These are phyloP conservation scores for Apotomis betuletana DNA, from an alignment of 2,888 invertebrate genomes.

Conservation along the genomic window DNA sequence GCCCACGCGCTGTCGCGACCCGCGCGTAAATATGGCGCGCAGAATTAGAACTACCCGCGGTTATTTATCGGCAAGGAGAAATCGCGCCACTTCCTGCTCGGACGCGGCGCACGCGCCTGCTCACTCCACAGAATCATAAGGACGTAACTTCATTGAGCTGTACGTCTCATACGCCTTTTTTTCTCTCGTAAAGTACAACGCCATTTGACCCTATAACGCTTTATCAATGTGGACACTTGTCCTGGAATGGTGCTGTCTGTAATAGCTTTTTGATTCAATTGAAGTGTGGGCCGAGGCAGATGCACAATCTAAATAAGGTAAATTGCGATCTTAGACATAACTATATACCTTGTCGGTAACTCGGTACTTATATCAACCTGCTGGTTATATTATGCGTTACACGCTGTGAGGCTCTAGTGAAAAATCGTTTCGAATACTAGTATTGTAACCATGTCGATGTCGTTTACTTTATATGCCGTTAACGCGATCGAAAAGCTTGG, in stretches of 20 bases:
- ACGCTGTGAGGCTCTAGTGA: too few species aligned
- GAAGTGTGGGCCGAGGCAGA: conserved; percentile 14
- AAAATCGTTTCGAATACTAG: too few species aligned
- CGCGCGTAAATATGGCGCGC: conserved; percentile 74
- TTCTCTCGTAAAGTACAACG: neutral
- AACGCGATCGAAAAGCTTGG: too few species aligned
- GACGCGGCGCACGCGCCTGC: conserved; percentile 56
- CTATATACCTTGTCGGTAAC: neutral
- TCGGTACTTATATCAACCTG: too few species aligned
- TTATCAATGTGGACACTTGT: conserved; percentile 54
- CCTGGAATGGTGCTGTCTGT: conserved; percentile 20
- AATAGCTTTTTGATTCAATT: conserved; percentile 33
- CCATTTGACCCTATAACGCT: conserved; percentile 65
- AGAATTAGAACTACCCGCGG: conserved; percentile 78
- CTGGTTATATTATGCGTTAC: too few species aligned
- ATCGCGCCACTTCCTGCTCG: conserved; percentile 70
- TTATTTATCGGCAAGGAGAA: conserved; percentile 70
- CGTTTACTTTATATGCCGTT: too few species aligned
- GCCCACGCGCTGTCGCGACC: conserved; percentile 63
- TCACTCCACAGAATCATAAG: neutral
- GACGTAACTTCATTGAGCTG: neutral
- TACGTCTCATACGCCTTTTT: conserved; percentile 1
- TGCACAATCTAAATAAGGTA: conserved; percentile 12
- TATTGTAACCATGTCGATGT: too few species aligned
- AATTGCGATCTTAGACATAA: conserved; percentile 2